Percentiles rank a stretch among this genome's conserved stretches.
These are phyloP conservation scores for Monomorium pharaonis DNA, from an alignment of 1,140 invertebrate species.

Conservation along the genomic window DNA sequence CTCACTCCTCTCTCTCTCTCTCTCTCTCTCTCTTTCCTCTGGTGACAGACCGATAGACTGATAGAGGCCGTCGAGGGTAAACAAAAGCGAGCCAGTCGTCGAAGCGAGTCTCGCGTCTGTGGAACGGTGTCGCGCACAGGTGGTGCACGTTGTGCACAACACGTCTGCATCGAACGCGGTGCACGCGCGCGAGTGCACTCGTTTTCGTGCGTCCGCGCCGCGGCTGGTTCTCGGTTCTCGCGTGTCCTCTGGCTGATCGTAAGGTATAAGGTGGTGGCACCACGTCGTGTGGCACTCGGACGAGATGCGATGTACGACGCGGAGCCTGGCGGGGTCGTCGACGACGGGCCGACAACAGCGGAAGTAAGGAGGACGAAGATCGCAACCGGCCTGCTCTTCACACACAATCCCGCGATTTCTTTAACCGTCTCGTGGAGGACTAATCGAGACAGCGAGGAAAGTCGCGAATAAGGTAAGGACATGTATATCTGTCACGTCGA, in stretches of 20 bases:
- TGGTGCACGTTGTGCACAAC: background rate
- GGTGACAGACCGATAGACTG: background rate
- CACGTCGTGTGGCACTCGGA: background rate
- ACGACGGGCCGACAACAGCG: background rate
- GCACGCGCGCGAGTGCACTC: background rate
- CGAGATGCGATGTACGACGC: background rate
- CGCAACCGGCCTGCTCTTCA: no score
- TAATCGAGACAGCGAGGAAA: no score
- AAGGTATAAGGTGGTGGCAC: background rate
- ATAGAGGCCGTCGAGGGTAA: conserved; percentile 8
- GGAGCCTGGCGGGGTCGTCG: background rate
- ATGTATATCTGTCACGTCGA: no score
- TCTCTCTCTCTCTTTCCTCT: background rate
- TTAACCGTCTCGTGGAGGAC: background rate
- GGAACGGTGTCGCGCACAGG: conserved; percentile 18
- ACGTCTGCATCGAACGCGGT: background rate
- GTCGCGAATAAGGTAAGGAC: background rate
- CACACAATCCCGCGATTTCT: background rate
- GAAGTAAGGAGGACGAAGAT: conserved; percentile 5
- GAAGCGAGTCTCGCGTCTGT: conserved; percentile 6
- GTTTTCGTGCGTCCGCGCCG: background rate
- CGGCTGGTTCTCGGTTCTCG: background rate
- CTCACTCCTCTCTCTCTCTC: background rate
- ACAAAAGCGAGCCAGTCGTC: conserved; percentile 37
- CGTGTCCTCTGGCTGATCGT: background rate